Evolutionary conservation across 2,797 vertebrate species (phyloP).

Genomic region (Emys orbicularis): DNA sequence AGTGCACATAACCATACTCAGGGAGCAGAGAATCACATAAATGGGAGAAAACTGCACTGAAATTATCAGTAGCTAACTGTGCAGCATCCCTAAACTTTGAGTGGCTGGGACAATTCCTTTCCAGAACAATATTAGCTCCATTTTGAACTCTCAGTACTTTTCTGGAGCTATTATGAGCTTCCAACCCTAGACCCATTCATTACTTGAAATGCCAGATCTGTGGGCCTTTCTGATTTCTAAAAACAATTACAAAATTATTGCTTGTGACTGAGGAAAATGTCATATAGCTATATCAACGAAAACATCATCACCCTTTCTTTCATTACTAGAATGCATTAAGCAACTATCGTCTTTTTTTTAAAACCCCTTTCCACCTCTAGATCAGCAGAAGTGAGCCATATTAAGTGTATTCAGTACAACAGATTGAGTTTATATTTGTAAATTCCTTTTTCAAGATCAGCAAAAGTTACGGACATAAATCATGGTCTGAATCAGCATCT

Average conservation of each 20-base stretch:
- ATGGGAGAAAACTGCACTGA: not conserved
- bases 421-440: not conserved
- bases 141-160: conserved; percentile 38
- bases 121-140: not conserved
- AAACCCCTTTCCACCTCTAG: conserved; percentile 3
- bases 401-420: not conserved
- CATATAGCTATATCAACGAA: conserved; percentile 32
- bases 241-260: conserved; percentile 46
- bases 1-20: not conserved
- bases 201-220: not conserved
- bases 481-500: not conserved
- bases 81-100: not conserved
- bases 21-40: not conserved
- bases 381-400: not conserved
- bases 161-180: not conserved
- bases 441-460: not conserved
- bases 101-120: conserved; percentile 5
- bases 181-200: not conserved
- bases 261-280: conserved; percentile 45
- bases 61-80: conserved; percentile 9
- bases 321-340: conserved; percentile 8
- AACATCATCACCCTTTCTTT: not conserved
- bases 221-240: not conserved
- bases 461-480: not conserved
- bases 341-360: not conserved